A percentile compares a stretch with the other conserved stretches of the same genome.
Conservation (phyloP, 2,888 invertebrate genomes). For the Mylabris sibirica region DNA sequence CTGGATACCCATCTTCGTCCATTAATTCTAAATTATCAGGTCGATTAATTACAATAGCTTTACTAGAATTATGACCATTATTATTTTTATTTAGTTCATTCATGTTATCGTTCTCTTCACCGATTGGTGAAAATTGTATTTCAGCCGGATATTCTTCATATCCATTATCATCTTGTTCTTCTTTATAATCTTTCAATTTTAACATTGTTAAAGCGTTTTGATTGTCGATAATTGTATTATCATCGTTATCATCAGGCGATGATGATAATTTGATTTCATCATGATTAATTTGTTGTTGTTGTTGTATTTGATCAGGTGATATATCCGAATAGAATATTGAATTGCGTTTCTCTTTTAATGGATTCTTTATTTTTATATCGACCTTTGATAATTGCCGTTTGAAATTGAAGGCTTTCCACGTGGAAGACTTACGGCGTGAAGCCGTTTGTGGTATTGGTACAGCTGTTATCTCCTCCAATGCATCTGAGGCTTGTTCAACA, state of each 20-base stretch:
- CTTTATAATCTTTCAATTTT: slow-evolving; percentile 28
- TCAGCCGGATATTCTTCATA: slow-evolving; percentile 61
- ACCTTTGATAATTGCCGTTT: slow-evolving; percentile 84
- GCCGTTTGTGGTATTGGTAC: slow-evolving; percentile 57
- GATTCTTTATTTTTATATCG: slow-evolving; percentile 75
- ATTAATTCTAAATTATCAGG: slow-evolving; percentile 73
- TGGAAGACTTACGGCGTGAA: slow-evolving; percentile 68
- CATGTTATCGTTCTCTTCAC: slow-evolving; percentile 42
- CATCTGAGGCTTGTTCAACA: slow-evolving; percentile 63
- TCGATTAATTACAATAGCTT: slow-evolving; percentile 52
- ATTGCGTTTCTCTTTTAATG: slow-evolving; percentile 61
- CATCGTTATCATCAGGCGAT: slow-evolving; percentile 54
- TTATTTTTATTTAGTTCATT: slow-evolving; percentile 51
- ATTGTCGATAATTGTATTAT: slow-evolving; percentile 55
- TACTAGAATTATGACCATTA: slow-evolving; percentile 16
- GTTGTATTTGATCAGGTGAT: slow-evolving; percentile 41
- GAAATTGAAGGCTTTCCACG: slow-evolving; percentile 81
- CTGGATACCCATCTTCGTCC: slow-evolving; percentile 64
- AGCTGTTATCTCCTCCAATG: slow-evolving; percentile 57
- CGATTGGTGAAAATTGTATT: slow-evolving; percentile 52
- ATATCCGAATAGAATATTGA: slow-evolving; percentile 58
- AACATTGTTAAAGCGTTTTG: slow-evolving; percentile 29
- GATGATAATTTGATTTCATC: slow-evolving; percentile 29
- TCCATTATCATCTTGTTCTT: slow-evolving; percentile 46
- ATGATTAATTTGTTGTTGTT: slow-evolving; percentile 25